Conservation (phyloP, 2,113 vertebrate species). For the Tautogolabrus adspersus region DNA sequence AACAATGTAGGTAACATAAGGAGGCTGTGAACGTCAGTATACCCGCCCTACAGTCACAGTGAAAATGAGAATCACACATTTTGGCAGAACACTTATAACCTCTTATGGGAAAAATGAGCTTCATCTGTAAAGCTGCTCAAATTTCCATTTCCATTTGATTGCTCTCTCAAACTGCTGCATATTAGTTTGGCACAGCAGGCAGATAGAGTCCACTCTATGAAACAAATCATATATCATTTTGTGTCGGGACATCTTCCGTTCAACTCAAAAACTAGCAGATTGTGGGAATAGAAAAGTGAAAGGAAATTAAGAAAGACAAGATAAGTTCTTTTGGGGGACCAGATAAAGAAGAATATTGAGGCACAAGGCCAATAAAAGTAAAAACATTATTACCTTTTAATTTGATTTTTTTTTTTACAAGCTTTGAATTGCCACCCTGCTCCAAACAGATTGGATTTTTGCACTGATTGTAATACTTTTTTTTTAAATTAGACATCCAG, state of each 20-base stretch:
- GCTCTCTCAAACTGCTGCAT: constrained; percentile 62
- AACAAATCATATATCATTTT: constrained; percentile 65
- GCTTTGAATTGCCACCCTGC: constrained; percentile 13
- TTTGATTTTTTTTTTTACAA: constrained; percentile 2
- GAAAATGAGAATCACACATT: constrained; percentile 59
- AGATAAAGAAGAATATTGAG: constrained; percentile 59
- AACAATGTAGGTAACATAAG: constrained; percentile 43
- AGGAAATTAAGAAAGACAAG: constrained; percentile 59
- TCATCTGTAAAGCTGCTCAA: constrained; percentile 74
- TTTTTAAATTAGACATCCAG: constrained; percentile 8
- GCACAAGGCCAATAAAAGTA: constrained; percentile 32
- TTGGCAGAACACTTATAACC: constrained; percentile 61
- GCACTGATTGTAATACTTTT: neutral
- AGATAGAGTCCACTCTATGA: constrained; percentile 73
- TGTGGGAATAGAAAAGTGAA: constrained; percentile 68
- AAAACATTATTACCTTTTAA: constrained; percentile 26
- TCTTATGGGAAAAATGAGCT: constrained; percentile 65
- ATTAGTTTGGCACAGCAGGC: constrained; percentile 63
- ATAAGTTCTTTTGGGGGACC: constrained; percentile 50
- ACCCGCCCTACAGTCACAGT: constrained; percentile 18
- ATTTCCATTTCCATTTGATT: constrained; percentile 77
- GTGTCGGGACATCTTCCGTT: constrained; percentile 74
- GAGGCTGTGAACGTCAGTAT: constrained; percentile 48
- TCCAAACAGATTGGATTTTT: neutral
- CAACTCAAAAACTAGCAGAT: constrained; percentile 64